Percentiles rank a stretch among this genome's conserved stretches.
phyloP scores from a whole-genome alignment of 2,113 vertebrate species.

The Psettodes erumei region DNA sequence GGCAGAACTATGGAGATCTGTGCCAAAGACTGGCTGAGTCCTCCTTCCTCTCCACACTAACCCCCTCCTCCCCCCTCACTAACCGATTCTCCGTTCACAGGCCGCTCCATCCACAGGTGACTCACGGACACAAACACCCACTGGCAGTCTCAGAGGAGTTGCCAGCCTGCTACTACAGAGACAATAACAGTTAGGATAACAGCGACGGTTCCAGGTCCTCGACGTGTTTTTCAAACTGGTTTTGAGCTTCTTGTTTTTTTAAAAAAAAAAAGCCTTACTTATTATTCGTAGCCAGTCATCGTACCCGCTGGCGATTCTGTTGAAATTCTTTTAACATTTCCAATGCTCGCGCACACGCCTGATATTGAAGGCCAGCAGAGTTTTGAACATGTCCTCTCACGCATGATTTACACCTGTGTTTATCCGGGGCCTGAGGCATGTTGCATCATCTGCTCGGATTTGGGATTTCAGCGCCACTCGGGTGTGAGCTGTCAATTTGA shows the following conservation, averaged over 20 bases:
- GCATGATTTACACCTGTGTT: constrained; percentile 9
- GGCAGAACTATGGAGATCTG: constrained; percentile 58
- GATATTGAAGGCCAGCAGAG: constrained; percentile 2
- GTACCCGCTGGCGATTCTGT: constrained; percentile 8
- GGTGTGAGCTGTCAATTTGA: not conserved
- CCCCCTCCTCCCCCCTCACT: constrained; percentile 53
- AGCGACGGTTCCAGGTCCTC: constrained; percentile 5
- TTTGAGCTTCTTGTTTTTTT: not conserved
- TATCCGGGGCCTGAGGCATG: constrained; percentile 3
- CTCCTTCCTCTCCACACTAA: constrained; percentile 69
- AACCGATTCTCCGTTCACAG: constrained; percentile 70
- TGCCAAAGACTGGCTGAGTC: constrained; percentile 64
- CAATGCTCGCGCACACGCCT: not conserved
- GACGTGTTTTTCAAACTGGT: constrained; percentile 10
- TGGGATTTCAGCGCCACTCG: not conserved
- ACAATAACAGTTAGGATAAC: not conserved
- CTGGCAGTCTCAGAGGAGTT: constrained; percentile 32
- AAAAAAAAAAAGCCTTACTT: not conserved
- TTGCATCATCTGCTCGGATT: constrained; percentile 7
- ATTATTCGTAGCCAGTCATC: not conserved
- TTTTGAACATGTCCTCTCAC: constrained; percentile 15
- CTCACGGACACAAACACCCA: constrained; percentile 43
- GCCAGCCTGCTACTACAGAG: constrained; percentile 1
- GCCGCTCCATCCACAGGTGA: constrained; percentile 61
- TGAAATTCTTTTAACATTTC: constrained; percentile 11